Conservation (phyloP, 2,888 invertebrate genomes). For the Sphaerolaimus hirsutus region DNA sequence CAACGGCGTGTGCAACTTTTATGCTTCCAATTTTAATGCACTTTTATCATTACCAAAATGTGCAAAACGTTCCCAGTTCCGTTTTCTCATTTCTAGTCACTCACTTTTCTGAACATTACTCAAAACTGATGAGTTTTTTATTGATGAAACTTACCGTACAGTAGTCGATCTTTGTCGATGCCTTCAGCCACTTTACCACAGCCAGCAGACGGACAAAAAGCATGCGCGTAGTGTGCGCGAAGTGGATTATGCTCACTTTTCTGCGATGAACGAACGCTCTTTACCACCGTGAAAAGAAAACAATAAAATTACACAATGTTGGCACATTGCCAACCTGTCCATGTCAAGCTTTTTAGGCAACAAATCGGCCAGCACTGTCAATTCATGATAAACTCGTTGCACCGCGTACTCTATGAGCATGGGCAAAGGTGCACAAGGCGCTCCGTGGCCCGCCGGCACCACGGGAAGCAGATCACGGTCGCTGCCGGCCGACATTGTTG, state of each 20-base stretch:
- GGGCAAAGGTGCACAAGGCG: constrained; percentile 50
- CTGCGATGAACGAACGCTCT: constrained; percentile 13
- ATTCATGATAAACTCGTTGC: constrained; percentile 87
- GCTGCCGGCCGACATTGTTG: too few species aligned
- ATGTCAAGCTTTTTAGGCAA: constrained; percentile 4
- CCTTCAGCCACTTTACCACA: constrained; percentile 92
- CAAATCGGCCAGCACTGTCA: constrained; percentile 70
- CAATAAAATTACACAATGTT: not conserved
- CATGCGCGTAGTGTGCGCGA: constrained; percentile 77
- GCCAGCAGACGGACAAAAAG: constrained; percentile 78
- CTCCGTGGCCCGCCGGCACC: constrained; percentile 11
- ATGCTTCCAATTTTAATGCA: too few species aligned
- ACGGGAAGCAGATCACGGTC: constrained; percentile 9
- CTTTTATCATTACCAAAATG: too few species aligned
- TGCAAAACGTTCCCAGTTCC: too few species aligned
- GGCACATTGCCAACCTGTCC: not conserved
- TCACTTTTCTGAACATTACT: not conserved
- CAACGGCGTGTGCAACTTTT: too few species aligned
- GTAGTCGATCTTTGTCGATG: constrained; percentile 91
- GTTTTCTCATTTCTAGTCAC: too few species aligned
- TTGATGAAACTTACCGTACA: constrained; percentile 55
- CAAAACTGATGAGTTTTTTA: too few species aligned
- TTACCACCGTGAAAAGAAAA: not conserved
- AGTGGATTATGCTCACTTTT: constrained; percentile 80
- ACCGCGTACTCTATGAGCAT: constrained; percentile 85